Conservation (phyloP, 64 coral and sea anemone genomes). For the Actinia tenebrosa region DNA sequence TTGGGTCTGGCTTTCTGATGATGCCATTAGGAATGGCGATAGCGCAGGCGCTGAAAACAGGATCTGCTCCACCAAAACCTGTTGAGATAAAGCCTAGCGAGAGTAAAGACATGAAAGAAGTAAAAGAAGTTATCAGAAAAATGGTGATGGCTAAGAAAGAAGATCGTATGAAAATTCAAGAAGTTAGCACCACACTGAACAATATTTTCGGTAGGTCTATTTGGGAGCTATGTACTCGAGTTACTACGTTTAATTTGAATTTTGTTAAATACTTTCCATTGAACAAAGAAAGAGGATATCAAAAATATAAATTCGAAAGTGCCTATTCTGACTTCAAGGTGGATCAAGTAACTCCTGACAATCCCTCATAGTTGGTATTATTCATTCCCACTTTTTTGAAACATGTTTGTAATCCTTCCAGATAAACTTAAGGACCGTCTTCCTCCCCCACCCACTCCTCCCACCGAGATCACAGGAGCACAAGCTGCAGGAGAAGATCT, state of each 20-base stretch:
- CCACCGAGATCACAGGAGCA: background rate
- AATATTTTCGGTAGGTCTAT: background rate
- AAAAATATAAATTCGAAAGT: too few relatives aligned
- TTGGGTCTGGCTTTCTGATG: too few relatives aligned
- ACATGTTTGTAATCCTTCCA: background rate
- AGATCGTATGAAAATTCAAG: background rate
- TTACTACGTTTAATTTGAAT: too few relatives aligned
- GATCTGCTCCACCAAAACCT: background rate
- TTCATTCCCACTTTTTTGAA: background rate
- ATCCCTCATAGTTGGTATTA: too few relatives aligned
- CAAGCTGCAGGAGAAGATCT: background rate
- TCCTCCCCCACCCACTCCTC: background rate
- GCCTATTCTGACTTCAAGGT: too few relatives aligned
- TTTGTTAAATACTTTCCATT: too few relatives aligned
- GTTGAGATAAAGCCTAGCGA: background rate
- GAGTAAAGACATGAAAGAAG: background rate
- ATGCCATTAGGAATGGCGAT: too few relatives aligned
- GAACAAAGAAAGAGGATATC: too few relatives aligned
- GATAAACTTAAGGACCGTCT: background rate
- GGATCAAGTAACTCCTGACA: too few relatives aligned
- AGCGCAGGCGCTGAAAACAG: background rate
- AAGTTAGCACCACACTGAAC: background rate
- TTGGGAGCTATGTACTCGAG: too few relatives aligned
- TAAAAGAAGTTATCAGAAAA: background rate
- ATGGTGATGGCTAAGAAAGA: background rate